Evolutionary conservation across 2,113 vertebrate genomes (phyloP), one percentile per base, ranked within the genome.

Genomic region (Thinocorus orbignyianus): DNA sequence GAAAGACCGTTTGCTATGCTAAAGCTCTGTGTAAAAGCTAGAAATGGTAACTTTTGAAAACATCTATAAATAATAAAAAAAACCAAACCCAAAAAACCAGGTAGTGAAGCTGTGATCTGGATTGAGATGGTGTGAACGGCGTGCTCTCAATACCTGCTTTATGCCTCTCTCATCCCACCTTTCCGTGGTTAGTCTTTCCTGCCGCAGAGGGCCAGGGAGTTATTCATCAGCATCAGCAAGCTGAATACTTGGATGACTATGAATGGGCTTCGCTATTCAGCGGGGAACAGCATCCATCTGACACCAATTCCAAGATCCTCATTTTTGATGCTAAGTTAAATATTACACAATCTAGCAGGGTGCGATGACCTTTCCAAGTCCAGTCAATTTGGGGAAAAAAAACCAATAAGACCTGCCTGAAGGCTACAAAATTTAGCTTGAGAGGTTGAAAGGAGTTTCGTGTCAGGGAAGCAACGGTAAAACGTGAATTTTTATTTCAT

Each of bases 241-340:
- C 52, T 18, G 54, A 91, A 96, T 71, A 93, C 73, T 89, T 96
- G 95, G 95, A 92, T 85, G 86, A 10, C 62, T 92, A 79, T 94
- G 96, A 96, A 97, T 96, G 96, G 93, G 86, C 70, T 80, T 51
- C 71, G 88, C 92, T 96, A 88, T 96, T 93, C 86, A 79, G 77
- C 26, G 15, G 62, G 83, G 73, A 93, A 74, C 61, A 84, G 90
- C 83, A 65, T 95, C 90, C 41, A 81, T 94, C 54, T 93, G 91
- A 90, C 92, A 95, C 65, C 92, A 71, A 81, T 74, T 54, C 95
- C 6, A 22, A 74, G 83, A 88, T 84, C 26, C 88, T 92, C 13
- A 85, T 88, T 94, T 97, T 74, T 89, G 92, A 94, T 91, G 86
- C 88, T 90, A 92, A 88, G 82, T 94, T 96, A 96, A 95, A 96